Evolutionary conservation across 2,797 vertebrate genomes (phyloP), one percentile per base, ranked within the genome.

Genomic region (Toxotes lorentzi): DNA sequence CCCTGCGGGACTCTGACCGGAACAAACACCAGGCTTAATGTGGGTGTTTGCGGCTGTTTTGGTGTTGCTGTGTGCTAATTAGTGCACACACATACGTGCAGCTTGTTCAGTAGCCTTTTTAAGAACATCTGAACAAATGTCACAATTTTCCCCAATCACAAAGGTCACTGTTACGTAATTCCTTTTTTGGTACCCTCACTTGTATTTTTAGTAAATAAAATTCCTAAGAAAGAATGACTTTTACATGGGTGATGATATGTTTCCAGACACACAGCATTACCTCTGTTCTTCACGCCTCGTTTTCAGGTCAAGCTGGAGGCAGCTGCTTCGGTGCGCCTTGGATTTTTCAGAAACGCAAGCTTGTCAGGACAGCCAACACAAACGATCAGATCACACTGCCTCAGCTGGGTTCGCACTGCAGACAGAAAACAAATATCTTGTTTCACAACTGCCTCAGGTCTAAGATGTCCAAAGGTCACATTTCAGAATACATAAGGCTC

Each of bases 361-460:
- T 91, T 95, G 76, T 82, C 23, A 54, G 96, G 95, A 64, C 87
- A 91, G 85, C 50, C 95, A 86, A 98, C 95, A 79, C 94, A 95
- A 75, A 97, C 69, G 62, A 94, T 96, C 40, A 99, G 95, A 79
- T 97, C 96, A 91, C 97, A 98, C 64, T 95, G 96, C 86, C 94
- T 93, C 34, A 96, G 87, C 81, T 98, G 94, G 76, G 93, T 94
- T 89, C 79, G 90, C 81, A 96, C 97, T 98, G 93, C 64, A 76
- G 47, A 67, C 63, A 84, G 62, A 88, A 75, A 78, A 54, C 45
- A 70, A 79, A 76, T 64, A 59, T 45, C 41, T 59, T 59, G 30
- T 81, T 70, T 79, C 34, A 62, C n/a, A 62, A 35, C 8, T 12
- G 59, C 47, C 66, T 77, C 68, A 32, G 59, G 48, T 75, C 12